Conservation (phyloP, 2,888 invertebrate genomes). For the Acanthopleura granulata region DNA sequence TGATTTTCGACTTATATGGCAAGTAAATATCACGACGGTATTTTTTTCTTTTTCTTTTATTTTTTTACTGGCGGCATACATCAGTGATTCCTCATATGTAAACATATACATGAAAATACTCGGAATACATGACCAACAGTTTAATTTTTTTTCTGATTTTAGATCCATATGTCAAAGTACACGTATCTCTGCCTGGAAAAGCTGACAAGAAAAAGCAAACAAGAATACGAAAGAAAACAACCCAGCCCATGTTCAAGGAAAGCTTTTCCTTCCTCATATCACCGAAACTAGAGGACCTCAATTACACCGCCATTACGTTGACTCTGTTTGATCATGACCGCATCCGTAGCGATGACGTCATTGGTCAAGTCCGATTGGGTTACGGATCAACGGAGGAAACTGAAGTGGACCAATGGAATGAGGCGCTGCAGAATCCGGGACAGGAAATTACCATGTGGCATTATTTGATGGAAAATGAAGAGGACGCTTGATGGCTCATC, state of each 20-base stretch:
- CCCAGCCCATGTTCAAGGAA: constrained; percentile 53
- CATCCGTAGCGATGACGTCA: constrained; percentile 67
- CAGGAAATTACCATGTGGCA: constrained; percentile 63
- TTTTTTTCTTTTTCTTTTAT: too few relatives aligned
- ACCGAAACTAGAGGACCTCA: constrained; percentile 60
- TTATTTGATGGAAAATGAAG: constrained; percentile 49
- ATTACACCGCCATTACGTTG: constrained; percentile 66
- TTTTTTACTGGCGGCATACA: too few relatives aligned
- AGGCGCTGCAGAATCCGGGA: constrained; percentile 65
- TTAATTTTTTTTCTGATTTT: constrained; percentile 41
- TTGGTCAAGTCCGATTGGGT: constrained; percentile 66
- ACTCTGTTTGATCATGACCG: constrained; percentile 62
- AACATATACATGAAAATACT: too few relatives aligned
- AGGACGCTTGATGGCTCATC: background rate
- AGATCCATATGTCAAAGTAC: constrained; percentile 70
- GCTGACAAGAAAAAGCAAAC: constrained; percentile 60
- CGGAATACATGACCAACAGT: too few relatives aligned
- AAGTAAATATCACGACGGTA: too few relatives aligned
- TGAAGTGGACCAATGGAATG: constrained; percentile 68
- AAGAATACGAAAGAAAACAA: constrained; percentile 47
- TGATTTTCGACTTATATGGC: too few relatives aligned
- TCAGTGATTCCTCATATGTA: too few relatives aligned
- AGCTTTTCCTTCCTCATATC: constrained; percentile 56
- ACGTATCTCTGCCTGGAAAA: constrained; percentile 60
- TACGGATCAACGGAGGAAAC: constrained; percentile 66